Evolutionary conservation across 2,113 vertebrate genomes (phyloP), one percentile per base, ranked within the genome.

Genomic region (Morone saxatilis): DNA sequence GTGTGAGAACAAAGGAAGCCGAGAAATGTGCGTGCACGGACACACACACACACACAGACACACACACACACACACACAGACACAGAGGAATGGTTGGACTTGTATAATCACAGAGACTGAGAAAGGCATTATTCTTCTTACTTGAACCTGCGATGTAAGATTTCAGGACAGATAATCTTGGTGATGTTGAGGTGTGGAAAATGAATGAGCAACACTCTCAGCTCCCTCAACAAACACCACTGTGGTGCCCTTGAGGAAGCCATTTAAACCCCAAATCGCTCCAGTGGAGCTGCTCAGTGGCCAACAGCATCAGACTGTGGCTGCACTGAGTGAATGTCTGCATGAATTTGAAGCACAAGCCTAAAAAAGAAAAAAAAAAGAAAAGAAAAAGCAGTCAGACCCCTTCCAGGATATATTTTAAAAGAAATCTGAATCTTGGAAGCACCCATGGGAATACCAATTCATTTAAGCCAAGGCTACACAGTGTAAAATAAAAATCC

Each of bases 1-100:
- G 83, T 71, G 84, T 61, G 86, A 92, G 88, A 92, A 93, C 93
- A 93, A 93, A 93, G 91, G 86, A 57, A 78, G 75, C 71, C 0
- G 25, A 72, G 73, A 90, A 6, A 78, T 13, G 36, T 66, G 25
- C 20, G 4, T 6, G 17, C 45, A 38, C 7, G 4, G 10, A 6
- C 48, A 48, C 75, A 76, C 66, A 61, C 59, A 60, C 56, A 72
- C 83, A 56, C 56, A 63, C 72, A 62, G 69, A 56, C 48, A 74
- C 63, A 73, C 81, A 80, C 65, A 61, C 80, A 69, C n/a, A 71
- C 72, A 40, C 41, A 47, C 31, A 79, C 80, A 80, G 61, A 73
- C 59, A 65, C 75, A 48, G 60, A 31, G 74, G 68, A 59, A 69
- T 40, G 36, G 50, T 68, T 63, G 61, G 61, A 75, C 14, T 19